Conservation (phyloP, 2,113 vertebrate genomes). For the Maccullochella peelii region DNA sequence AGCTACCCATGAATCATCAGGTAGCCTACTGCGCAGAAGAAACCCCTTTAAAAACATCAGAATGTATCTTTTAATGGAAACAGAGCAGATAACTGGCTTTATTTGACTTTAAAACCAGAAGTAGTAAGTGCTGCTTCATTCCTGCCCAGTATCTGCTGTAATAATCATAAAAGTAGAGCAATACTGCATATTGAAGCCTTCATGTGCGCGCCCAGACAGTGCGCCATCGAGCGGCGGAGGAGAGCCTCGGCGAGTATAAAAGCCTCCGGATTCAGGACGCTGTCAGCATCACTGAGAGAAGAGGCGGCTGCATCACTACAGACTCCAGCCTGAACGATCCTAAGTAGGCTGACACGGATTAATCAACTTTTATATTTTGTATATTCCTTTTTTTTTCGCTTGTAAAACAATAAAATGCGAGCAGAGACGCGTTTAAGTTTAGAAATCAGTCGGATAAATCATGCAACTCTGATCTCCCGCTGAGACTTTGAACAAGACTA, state of each 20-base stretch:
- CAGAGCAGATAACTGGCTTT: no score
- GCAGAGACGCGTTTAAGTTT: background rate
- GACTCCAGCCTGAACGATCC: background rate
- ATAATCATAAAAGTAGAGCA: background rate
- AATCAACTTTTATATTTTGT: background rate
- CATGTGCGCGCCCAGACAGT: background rate
- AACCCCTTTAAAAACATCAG: background rate
- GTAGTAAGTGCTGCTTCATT: background rate
- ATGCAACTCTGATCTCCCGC: background rate
- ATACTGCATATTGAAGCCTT: background rate
- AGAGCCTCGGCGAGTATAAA: conserved; percentile 64
- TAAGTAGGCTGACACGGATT: background rate
- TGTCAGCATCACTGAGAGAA: conserved; percentile 12
- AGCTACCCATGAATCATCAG: background rate
- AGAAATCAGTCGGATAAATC: background rate
- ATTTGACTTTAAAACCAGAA: background rate
- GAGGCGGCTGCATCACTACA: conserved; percentile 7
- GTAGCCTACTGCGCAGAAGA: background rate
- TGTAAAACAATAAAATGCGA: background rate
- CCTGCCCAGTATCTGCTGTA: background rate
- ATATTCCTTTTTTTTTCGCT: fast-evolving
- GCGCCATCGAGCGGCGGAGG: conserved; percentile 47
- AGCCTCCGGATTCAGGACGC: conserved; percentile 27
- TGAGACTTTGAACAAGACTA: background rate
- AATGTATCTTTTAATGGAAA: background rate